Evolutionary conservation across 2,888 invertebrate species (phyloP), one percentile per base, ranked within the genome.

Genomic region (Nesidiocoris tenuis): DNA sequence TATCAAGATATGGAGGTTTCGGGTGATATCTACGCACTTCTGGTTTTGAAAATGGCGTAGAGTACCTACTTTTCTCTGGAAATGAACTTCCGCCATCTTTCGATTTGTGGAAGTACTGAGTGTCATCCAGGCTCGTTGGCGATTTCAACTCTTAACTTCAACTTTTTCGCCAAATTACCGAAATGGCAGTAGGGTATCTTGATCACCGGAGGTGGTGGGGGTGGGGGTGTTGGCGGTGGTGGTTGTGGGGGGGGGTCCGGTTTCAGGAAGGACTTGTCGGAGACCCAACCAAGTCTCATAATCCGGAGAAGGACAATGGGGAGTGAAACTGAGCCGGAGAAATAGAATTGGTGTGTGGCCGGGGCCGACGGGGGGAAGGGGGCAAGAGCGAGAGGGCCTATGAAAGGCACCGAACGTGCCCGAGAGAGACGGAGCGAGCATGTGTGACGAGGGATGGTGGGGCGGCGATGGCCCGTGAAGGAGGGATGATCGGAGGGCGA

Each of bases 221-320:
- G n/a, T n/a, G n/a, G n/a, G n/a, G n/a, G n/a, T n/a, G n/a, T 54
- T n/a, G 55, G 55, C 12, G 55, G 12, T 55, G 55, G 55, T 9
- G n/a, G 55, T 9, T 12, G 12, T 9, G n/a, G n/a, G 56, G 61
- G 61, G 71, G 61, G 16, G 12, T 54, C 54, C n/a, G 19, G 21
- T 23, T 61, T n/a, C n/a, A n/a, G n/a, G n/a, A n/a, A n/a, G n/a
- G n/a, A n/a, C n/a, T n/a, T n/a, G n/a, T n/a, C n/a, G n/a, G n/a
- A n/a, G n/a, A n/a, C 71, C 71, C 59, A 61, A 72, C 72, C 61
- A 72, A 72, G 63, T 63, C 72, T 72, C 72, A 72, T 72, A 72
- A 72, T 72, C 72, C 63, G 59, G 56, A 39, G 39, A 39, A 39
- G 5, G 39, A 39, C 39, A 39, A n/a, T n/a, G 39, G 12, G 39